Conservation (phyloP, 2,797 vertebrate species). For the Rhincodon typus region DNA sequence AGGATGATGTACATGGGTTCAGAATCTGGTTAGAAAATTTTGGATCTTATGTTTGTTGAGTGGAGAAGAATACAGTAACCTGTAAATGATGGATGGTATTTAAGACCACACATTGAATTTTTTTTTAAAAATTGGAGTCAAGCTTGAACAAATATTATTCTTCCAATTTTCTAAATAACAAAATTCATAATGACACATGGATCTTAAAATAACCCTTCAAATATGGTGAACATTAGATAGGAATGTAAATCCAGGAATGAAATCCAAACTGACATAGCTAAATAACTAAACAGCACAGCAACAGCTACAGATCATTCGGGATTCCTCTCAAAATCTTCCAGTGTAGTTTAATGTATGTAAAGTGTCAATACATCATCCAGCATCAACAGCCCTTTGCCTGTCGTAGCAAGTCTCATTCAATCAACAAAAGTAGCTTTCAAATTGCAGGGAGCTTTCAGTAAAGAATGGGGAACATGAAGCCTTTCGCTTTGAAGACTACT, state of each 20-base stretch:
- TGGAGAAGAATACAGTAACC: neutral
- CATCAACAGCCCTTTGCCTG: neutral
- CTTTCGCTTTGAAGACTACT: neutral
- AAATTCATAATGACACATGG: neutral
- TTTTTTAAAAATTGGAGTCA: neutral
- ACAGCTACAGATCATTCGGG: neutral
- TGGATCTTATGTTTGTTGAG: neutral
- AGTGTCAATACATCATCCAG: neutral
- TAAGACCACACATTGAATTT: too few species aligned
- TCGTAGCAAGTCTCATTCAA: neutral
- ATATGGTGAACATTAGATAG: constrained; percentile 17
- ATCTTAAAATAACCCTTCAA: neutral
- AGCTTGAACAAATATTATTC: constrained; percentile 30
- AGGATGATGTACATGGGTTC: neutral
- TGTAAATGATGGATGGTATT: neutral
- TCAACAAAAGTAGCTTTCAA: neutral
- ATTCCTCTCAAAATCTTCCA: neutral
- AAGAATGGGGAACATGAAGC: neutral
- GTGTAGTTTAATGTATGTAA: neutral
- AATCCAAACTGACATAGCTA: constrained; percentile 8
- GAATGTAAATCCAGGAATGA: neutral
- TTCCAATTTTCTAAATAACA: neutral
- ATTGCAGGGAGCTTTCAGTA: neutral
- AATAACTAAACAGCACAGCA: neutral
- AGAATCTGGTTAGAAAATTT: neutral